Evolutionary conservation across 2,797 vertebrate species (phyloP).

Genomic region (Sebastes iracundus): DNA sequence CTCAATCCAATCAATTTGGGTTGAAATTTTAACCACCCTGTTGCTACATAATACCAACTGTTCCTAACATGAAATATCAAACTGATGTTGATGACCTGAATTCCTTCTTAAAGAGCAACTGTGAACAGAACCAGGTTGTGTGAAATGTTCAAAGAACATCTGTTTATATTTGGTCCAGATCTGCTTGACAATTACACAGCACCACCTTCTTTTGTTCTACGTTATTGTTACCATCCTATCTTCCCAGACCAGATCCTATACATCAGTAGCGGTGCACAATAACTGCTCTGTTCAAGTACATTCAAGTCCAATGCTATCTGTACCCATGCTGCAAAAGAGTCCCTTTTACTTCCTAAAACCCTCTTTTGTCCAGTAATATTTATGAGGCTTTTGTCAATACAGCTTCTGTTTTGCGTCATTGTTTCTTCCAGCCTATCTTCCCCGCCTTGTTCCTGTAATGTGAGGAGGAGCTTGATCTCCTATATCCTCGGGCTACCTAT

Average conservation of each 20-base stretch:
- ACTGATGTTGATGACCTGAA: neutral
- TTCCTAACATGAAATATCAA: neutral
- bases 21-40: neutral
- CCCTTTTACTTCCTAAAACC: slow-evolving; percentile 41
- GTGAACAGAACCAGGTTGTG: neutral
- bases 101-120: neutral
- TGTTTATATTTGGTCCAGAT: neutral
- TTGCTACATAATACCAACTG: neutral
- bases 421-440: slow-evolving; percentile 39
- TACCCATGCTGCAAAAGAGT: neutral
- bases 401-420: slow-evolving; percentile 19
- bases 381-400: slow-evolving; percentile 21
- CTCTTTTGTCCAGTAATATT: slow-evolving; percentile 49
- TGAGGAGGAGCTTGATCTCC: slow-evolving; percentile 55
- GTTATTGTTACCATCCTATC: slow-evolving; percentile 6
- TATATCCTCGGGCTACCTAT: slow-evolving; percentile 50
- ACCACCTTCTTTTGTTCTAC: slow-evolving; percentile 9
- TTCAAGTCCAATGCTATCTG: slow-evolving; percentile 12
- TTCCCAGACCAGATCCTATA: slow-evolving; percentile 18
- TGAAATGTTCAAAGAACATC: neutral
- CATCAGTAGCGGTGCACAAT: neutral
- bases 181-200: neutral
- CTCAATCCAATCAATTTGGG: neutral
- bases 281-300: neutral
- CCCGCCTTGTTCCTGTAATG: slow-evolving; percentile 65